Percentiles rank a stretch among this genome's conserved stretches.
phyloP scores from a whole-genome alignment of 30 jellyfish, hydroid and myxozoan genomes.

The Aurelia aurita complex sp. Pacific region DNA sequence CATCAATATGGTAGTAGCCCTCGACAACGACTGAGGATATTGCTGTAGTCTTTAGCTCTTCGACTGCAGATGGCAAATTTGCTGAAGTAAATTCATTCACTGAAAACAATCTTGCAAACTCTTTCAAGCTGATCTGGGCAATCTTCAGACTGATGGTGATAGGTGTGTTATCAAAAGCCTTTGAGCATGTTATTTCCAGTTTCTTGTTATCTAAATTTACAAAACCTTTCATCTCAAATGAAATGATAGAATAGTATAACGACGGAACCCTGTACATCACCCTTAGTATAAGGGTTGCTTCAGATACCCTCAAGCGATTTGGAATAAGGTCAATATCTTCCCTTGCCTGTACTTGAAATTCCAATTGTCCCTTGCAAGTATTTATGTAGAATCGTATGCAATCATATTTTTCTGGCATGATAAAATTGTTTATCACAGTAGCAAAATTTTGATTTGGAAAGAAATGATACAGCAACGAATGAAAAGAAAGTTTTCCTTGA shows the following conservation, averaged over 20 bases:
- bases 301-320: constrained; percentile 67
- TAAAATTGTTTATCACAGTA: constrained; percentile 47
- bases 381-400: constrained; percentile 55
- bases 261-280: constrained; percentile 55
- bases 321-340: constrained; percentile 91
- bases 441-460: constrained; percentile 62
- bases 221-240: constrained; percentile 68
- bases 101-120: constrained; percentile 69
- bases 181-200: constrained; percentile 46
- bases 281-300: constrained; percentile 42
- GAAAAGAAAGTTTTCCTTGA: constrained; percentile 67
- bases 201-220: constrained; percentile 44
- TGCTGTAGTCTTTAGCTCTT: constrained; percentile 61
- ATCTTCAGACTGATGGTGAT: constrained; percentile 55
- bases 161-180: constrained; percentile 56
- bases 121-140: constrained; percentile 55
- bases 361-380: constrained; percentile 72
- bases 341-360: constrained; percentile 65
- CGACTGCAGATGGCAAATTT: constrained; percentile 77
- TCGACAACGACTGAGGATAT: constrained; percentile 50
- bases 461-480: constrained; percentile 69
- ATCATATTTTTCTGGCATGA: constrained; percentile 81
- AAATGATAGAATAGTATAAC: constrained; percentile 43
- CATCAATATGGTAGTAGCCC: constrained; percentile 71
- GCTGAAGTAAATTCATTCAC: constrained; percentile 62